Evolutionary conservation across 2,888 invertebrate genomes (phyloP).

Genomic region (Neoitamus cyanurus): DNA sequence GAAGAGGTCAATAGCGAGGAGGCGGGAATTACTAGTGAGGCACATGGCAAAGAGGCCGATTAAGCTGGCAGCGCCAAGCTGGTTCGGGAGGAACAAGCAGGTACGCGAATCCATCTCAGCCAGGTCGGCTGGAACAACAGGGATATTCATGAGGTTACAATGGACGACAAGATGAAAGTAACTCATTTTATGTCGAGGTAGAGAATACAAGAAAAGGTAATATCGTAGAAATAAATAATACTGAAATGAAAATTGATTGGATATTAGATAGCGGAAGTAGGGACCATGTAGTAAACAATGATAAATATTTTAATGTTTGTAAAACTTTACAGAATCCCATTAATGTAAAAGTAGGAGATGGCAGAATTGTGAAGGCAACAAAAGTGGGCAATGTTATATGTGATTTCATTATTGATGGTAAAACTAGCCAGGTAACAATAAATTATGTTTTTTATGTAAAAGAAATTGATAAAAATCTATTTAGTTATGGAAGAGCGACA

Average conservation of each 20-base stretch:
- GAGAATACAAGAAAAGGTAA: no score
- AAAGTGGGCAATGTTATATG: conserved; percentile 35
- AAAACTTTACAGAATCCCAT: conserved; percentile 22
- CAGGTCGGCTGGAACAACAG: no score
- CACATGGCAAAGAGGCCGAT: no score
- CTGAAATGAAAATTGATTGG: not conserved
- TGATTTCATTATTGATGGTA: not conserved
- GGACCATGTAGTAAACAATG: conserved; percentile 46
- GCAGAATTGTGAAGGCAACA: conserved; percentile 25
- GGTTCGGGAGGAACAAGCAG: no score
- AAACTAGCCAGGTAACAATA: not conserved
- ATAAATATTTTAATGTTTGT: conserved; percentile 33
- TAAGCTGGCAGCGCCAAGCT: no score
- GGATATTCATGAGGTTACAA: no score
- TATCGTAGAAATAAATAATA: no score
- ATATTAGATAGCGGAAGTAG: conserved; percentile 49
- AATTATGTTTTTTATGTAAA: not conserved
- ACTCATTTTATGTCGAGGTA: no score
- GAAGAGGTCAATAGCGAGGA: no score
- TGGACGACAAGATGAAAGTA: no score
- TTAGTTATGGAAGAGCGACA: not conserved
- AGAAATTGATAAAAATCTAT: not conserved
- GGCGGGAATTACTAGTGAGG: no score
- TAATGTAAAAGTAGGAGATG: conserved; percentile 44
- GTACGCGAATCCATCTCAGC: no score